phyloP scores from a whole-genome alignment of 2,888 invertebrate genomes.

The Microplitis manilae region DNA sequence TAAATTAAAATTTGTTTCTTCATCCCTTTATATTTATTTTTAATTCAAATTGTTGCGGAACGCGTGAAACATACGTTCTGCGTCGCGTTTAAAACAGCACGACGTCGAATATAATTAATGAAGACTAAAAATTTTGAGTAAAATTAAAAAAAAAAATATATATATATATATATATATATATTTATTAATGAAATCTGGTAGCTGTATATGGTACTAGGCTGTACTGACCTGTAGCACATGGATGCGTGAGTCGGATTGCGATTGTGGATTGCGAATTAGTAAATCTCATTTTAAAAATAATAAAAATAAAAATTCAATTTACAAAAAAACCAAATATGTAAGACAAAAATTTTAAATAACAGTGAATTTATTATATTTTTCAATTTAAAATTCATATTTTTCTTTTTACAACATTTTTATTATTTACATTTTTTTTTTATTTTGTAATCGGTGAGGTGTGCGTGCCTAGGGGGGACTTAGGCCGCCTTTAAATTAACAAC shows the following conservation, averaged over 20 bases:
- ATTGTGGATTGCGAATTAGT: constrained; percentile 67
- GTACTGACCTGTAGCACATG: constrained; percentile 73
- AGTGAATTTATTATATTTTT: not conserved
- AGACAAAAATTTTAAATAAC: constrained; percentile 37
- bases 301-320: constrained; percentile 43
- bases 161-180: constrained; percentile 40
- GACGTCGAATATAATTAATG: constrained; percentile 33
- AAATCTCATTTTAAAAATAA: constrained; percentile 43
- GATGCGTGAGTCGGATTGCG: constrained; percentile 68
- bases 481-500: constrained; percentile 41
- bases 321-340: constrained; percentile 41
- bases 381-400: constrained; percentile 51
- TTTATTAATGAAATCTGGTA: constrained; percentile 56
- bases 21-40: constrained; percentile 16
- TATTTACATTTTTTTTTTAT: constrained; percentile 39
- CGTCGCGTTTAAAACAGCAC: constrained; percentile 38
- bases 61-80: constrained; percentile 52
- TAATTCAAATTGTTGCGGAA: constrained; percentile 19
- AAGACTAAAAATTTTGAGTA: not conserved
- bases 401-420: constrained; percentile 39
- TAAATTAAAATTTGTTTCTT: constrained; percentile 25
- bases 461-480: constrained; percentile 64
- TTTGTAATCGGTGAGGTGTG: constrained; percentile 63
- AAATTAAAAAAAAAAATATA: constrained; percentile 20
- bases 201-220: constrained; percentile 70